These are phyloP conservation scores for Acanthisitta chloris DNA, from an alignment of 2,113 vertebrate species.

Conservation along the genomic window DNA sequence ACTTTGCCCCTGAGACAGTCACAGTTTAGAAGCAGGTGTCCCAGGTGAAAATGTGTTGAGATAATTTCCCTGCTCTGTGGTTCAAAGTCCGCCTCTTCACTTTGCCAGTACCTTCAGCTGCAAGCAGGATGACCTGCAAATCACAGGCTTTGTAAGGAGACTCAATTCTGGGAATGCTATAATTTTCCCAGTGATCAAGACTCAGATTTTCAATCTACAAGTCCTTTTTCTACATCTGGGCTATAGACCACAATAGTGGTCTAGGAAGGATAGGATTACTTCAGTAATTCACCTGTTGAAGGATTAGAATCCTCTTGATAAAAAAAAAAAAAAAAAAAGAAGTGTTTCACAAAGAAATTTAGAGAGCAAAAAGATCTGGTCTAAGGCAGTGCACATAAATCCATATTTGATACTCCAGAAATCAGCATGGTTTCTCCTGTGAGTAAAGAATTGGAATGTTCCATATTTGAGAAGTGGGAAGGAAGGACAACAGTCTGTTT, in stretches of 20 bases:
- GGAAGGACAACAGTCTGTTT: neutral
- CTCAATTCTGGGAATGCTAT: neutral
- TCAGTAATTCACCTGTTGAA: neutral
- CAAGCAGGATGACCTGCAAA: neutral
- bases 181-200: neutral
- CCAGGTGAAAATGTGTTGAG: neutral
- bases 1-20: neutral
- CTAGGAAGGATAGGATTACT: neutral
- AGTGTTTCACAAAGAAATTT: neutral
- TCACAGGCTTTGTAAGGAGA: neutral
- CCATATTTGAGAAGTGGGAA: neutral
- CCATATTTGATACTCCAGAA: neutral
- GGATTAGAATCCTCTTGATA: neutral
- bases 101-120: neutral
- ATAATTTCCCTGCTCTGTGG: neutral
- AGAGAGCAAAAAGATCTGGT: neutral
- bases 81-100: neutral
- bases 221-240: neutral
- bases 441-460: neutral
- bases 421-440: neutral
- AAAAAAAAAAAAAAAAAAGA: neutral
- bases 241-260: neutral
- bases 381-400: neutral
- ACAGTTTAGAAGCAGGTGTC: neutral
- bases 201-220: neutral